phyloP scores from a whole-genome alignment of 2,113 vertebrate genomes.

The Ailurus styani region DNA sequence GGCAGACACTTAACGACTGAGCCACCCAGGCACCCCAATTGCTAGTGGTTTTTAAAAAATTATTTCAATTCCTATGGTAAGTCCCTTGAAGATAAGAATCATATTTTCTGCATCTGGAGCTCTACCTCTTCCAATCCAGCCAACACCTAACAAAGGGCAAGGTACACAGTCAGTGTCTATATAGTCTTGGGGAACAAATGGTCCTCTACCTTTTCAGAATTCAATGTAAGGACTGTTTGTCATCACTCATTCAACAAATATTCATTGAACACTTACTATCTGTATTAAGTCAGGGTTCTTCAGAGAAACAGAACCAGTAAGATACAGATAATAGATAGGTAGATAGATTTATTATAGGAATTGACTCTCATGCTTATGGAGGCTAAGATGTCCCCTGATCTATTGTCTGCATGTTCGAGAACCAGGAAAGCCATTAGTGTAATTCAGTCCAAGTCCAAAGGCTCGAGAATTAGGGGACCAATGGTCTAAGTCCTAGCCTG shows the following conservation, averaged over 20 bases:
- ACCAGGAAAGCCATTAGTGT: neutral
- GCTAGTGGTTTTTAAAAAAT: neutral
- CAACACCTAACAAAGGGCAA: neutral
- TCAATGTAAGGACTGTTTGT: neutral
- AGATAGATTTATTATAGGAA: neutral
- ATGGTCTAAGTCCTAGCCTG: neutral
- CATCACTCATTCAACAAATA: neutral
- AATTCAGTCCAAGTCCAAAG: neutral
- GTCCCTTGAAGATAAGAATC: neutral
- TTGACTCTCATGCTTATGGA: neutral
- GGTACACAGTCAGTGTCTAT: neutral
- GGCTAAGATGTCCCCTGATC: neutral
- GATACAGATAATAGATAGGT: neutral
- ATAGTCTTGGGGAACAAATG: neutral
- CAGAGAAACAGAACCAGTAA: neutral
- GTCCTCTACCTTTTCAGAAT: neutral
- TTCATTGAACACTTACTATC: neutral
- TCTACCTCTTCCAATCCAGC: neutral
- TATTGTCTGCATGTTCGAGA: neutral
- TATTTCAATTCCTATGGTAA: neutral
- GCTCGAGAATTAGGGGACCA: neutral
- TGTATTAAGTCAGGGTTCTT: neutral
- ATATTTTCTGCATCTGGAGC: neutral
- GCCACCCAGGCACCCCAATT: no score
- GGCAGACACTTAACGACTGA: no score